Evolutionary conservation across 1,140 invertebrate genomes (phyloP), one percentile per base, ranked within the genome.

Genomic region (Drosophila subobscura): DNA sequence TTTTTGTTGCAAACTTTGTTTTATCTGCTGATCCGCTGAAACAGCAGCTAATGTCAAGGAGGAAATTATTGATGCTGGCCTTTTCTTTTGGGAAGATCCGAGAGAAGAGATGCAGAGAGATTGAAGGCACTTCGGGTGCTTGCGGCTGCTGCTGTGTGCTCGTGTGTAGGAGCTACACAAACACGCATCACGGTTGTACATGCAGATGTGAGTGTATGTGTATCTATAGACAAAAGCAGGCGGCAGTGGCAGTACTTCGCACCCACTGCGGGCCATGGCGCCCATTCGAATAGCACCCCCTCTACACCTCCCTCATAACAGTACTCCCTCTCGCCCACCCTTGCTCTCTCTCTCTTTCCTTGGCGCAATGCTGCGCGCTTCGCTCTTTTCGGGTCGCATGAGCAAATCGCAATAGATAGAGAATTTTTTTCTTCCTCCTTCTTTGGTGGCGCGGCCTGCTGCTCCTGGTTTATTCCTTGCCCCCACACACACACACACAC

Each of bases 331-430:
- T 33, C 22, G 54, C 58, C 25, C 40, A 10, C 63, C 29, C 54
- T 46, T 46, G 44, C 37, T 23, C 53, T 55, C 49, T 49, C 44
- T 40, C 53, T 16, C 51, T 42, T 20, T 45, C 56, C 54, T 33
- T 55, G 33, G 27, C 72, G 33, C 51, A 64, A 51, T 79, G 57
- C 61, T 77, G 77, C 72, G 77, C 67, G 70, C 73, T 86, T 74
- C 68, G 81, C 81, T 85, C 81, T 86, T 86, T 86, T 75, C 70
- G 81, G 85, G 83, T 83, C 79, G 79, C 86, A 86, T 85, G 81
- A 90, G 72, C 86, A 90, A 90, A 90, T 90, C 86, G 86, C 86
- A 90, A 90, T 90, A 90, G 86, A 90, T 90, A 90, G 86, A 90
- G 86, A 90, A 90, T 90, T 90, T 90, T 83, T 90, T 90, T 90